Base-by-base conservation (phyloP, 1,140 invertebrate genomes). In the Drosophila sucinea region DNA sequence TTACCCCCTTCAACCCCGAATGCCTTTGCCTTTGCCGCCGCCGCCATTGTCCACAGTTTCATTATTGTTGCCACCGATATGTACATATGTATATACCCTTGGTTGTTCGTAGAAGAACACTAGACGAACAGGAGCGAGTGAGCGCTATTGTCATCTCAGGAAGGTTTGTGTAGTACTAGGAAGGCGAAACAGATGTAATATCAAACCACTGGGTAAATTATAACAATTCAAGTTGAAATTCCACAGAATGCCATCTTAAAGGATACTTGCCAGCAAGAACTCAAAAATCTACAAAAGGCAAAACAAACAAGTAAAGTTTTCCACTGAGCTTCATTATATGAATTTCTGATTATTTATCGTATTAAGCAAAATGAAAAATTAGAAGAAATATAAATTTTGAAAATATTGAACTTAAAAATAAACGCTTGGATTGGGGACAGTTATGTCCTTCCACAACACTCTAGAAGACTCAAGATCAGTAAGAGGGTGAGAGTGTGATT, bases 41-140 rank as follows among this genome's bases (percentile, higher is more conserved):
- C 7, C 44, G 44, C 44, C 27, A 51, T 51, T 51, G 44, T 51
- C 44, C 44, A 51, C 44, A 51, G 44, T 51, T 51, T 51, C 8
- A 27, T 51, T 51, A 51, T 51, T 51, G 44, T 27, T 51, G 23
- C 44, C 44, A 51, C 23, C 44, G 44, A 51, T 51, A 5, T 51
- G 23, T 23, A 25, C 4, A 7, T 44, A 23, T 23, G 8, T 47
- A 25, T 27, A 51, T 51, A 51, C 25, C 44, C 44, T 27, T 51
- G 44, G n/a, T 23, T 27, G 23, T 51, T 51, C 3, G 11, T 41
- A 41, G 11, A 41, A 41, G 11, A n/a, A 41, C 40, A 41, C 23
- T 51, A 51, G 44, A 38, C 35, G 10, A 51, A 51, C 25, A 27
- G 44, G 44, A 51, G 44, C 44, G 4, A 51, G 3, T 11, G 35